Conservation (phyloP, 1,140 invertebrate genomes). For the Euura lappo region DNA sequence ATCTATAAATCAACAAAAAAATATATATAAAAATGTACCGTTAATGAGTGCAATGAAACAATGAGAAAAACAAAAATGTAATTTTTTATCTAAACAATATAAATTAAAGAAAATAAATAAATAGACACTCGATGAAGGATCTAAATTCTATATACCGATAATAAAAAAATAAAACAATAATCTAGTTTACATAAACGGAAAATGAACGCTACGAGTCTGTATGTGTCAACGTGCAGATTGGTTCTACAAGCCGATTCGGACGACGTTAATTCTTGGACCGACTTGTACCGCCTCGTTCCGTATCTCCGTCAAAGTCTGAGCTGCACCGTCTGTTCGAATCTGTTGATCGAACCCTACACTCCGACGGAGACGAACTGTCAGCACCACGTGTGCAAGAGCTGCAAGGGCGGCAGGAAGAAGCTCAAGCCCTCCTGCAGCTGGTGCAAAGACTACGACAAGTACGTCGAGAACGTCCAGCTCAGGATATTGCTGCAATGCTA, state of each 20-base stretch:
- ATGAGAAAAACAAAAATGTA: no score
- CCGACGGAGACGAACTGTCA: slow-evolving; percentile 83
- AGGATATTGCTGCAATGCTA: slow-evolving; percentile 85
- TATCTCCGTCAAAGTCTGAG: slow-evolving; percentile 85
- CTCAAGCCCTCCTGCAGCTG: slow-evolving; percentile 82
- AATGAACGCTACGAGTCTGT: slow-evolving; percentile 87
- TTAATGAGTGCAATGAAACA: no score
- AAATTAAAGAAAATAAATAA: no score
- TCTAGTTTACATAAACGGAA: slow-evolving; percentile 26
- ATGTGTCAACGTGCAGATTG: slow-evolving; percentile 82
- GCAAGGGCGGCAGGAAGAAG: slow-evolving; percentile 83
- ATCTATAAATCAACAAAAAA: no score
- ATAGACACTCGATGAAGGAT: no score
- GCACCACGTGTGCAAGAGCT: slow-evolving; percentile 85
- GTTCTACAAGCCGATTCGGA: slow-evolving; percentile 74
- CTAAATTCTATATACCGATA: no score
- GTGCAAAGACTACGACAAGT: slow-evolving; percentile 85
- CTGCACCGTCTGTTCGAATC: slow-evolving; percentile 86
- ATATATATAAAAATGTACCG: no score
- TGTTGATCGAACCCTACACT: slow-evolving; percentile 82
- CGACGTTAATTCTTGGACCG: slow-evolving; percentile 76
- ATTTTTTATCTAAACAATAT: no score
- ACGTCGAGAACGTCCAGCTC: slow-evolving; percentile 83
- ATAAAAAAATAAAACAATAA: neutral
- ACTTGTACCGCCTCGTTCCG: slow-evolving; percentile 82